phyloP scores from a whole-genome alignment of 2,113 vertebrate genomes.

The Nicator chloris region DNA sequence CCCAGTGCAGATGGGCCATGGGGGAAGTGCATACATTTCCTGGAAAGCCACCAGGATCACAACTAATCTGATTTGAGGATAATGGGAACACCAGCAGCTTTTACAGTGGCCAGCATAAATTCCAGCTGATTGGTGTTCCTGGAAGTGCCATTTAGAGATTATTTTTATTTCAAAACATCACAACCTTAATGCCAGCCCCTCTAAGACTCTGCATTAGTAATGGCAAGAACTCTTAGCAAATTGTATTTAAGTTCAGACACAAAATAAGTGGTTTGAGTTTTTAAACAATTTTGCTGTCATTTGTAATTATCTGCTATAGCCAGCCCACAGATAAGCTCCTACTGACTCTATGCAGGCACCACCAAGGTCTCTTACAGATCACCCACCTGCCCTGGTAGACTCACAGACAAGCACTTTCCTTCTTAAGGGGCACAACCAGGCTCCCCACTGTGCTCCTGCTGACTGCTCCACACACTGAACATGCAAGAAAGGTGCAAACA shows the following conservation, averaged over 20 bases:
- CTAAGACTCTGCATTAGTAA: background rate
- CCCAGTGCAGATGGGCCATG: background rate
- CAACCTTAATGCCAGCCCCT: background rate
- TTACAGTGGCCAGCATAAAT: background rate
- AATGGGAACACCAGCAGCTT: background rate
- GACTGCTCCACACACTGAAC: background rate
- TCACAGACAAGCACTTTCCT: background rate
- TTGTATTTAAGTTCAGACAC: background rate
- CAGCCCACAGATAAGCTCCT: background rate
- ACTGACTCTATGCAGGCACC: background rate
- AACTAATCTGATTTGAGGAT: background rate
- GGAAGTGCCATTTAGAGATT: background rate
- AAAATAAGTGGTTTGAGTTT: background rate
- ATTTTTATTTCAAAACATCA: background rate
- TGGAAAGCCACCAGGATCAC: background rate
- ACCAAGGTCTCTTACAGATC: background rate
- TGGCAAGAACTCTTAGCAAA: background rate
- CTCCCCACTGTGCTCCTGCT: background rate
- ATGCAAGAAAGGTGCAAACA: background rate
- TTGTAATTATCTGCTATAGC: background rate
- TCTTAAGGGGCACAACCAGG: background rate
- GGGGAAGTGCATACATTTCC: background rate
- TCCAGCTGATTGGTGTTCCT: background rate
- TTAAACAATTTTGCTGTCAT: background rate
- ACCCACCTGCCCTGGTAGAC: background rate